A percentile compares a stretch with the other conserved stretches of the same genome.
Evolutionary conservation across 2,113 vertebrate species (phyloP).

Genomic region (Ranitomeya variabilis): DNA sequence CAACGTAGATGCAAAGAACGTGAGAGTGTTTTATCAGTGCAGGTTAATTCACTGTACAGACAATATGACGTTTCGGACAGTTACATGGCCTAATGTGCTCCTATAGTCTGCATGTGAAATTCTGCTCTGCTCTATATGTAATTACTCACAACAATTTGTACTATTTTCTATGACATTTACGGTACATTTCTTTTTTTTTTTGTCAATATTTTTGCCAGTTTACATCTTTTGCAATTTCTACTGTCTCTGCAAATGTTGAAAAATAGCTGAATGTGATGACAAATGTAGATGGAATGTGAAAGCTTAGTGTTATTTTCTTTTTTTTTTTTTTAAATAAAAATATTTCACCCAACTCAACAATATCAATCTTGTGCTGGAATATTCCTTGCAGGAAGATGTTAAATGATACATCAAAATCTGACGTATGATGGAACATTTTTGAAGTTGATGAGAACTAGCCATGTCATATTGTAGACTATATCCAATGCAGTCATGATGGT

Average conservation of each 20-base stretch:
- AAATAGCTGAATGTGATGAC: no score
- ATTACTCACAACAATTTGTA: no score
- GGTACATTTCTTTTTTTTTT: neutral
- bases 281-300: no score
- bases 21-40: no score
- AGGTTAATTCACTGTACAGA: no score
- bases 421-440: neutral
- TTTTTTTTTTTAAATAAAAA: neutral
- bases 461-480: neutral
- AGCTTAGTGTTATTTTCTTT: no score
- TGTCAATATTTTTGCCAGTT: neutral
- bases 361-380: neutral
- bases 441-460: neutral
- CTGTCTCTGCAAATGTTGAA: no score
- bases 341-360: neutral
- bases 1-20: no score
- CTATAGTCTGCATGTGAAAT: neutral
- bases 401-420: neutral
- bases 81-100: neutral
- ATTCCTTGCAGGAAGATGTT: neutral
- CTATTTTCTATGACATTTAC: neutral
- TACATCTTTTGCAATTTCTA: neutral
- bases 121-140: no score
- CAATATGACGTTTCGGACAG: no score
- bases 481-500: neutral